Conservation (phyloP, 2,113 vertebrate species). For the Sterrhoptilus dennistouni region DNA sequence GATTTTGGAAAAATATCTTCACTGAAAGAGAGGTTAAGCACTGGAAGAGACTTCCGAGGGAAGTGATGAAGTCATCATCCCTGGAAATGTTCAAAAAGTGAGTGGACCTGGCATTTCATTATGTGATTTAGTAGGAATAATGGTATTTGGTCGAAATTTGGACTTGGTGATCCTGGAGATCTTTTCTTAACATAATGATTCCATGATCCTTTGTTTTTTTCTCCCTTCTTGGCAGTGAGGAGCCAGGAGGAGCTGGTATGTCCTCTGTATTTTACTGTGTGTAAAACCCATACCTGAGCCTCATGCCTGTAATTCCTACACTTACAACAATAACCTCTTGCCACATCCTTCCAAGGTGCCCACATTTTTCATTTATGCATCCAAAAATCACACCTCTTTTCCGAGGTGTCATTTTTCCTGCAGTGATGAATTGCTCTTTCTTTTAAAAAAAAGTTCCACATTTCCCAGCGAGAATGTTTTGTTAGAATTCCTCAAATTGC, state of each 20-base stretch:
- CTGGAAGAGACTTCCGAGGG: neutral
- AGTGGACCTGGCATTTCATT: neutral
- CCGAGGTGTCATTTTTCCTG: neutral
- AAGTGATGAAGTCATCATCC: too few species aligned
- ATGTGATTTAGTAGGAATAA: neutral
- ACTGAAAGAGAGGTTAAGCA: neutral
- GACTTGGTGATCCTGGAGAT: neutral
- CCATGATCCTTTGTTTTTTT: neutral
- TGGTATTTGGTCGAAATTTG: neutral
- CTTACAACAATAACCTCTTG: neutral
- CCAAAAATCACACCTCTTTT: neutral
- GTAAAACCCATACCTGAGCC: neutral
- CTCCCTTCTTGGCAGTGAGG: neutral
- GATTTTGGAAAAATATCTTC: neutral
- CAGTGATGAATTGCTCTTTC: neutral
- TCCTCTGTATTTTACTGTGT: neutral
- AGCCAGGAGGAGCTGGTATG: neutral
- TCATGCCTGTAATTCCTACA: neutral
- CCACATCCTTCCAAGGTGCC: neutral
- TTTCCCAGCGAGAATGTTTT: neutral
- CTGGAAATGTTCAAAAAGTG: neutral
- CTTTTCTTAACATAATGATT: neutral
- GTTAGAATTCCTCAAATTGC: neutral
- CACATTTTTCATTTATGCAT: neutral
- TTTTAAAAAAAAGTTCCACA: neutral